Base-by-base conservation (phyloP, 2,888 invertebrate species). In the Brachypalpus laphriformis region DNA sequence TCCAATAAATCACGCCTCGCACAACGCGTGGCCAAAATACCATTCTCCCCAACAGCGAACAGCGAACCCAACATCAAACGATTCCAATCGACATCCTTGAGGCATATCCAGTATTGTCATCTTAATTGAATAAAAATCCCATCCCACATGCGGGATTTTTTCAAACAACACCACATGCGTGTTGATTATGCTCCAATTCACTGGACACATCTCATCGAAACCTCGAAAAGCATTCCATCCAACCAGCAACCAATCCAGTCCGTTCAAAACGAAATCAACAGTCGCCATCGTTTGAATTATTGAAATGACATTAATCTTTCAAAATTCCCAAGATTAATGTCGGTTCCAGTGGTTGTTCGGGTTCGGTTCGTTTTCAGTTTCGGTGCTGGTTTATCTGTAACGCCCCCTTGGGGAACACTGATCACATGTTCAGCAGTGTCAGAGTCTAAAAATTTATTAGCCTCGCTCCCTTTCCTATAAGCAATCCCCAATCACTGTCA, bases 301-400 rank as follows among this genome's bases (percentile, higher is more conserved):
- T 34, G 47, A 68, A 61, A 57, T 20, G 56, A 56, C 75, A 82
- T 82, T 82, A 75, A 82, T 63, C 82, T 82, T 75, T 82, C 82
- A 71, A 56, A 75, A 75, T 40, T 63, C 40, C 20, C 28, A 57
- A 76, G 57, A 76, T 82, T 70, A 70, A 82, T 82, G 75, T 34
- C 25, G 34, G 7, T 45, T 34, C 8, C 9, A 7, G n/a, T 61
- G 22, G 31, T 11, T 16, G 11, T 49, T 25, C 6, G 51, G 34
- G 14, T 59, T 22, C 2, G 51, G 18, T 61, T 16, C n/a, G n/a
- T n/a, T n/a, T 61, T 37, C 37, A 16, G 8, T 20, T 56, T 56
- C 28, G n/a, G 20, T 57, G 54, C 68, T 18, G 16, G 51, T 59
- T 61, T 75, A 63, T 75, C 45, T 40, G 16, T 45, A 14, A 81